phyloP scores from a whole-genome alignment of 2,888 invertebrate genomes.

The Catocala sponsa region DNA sequence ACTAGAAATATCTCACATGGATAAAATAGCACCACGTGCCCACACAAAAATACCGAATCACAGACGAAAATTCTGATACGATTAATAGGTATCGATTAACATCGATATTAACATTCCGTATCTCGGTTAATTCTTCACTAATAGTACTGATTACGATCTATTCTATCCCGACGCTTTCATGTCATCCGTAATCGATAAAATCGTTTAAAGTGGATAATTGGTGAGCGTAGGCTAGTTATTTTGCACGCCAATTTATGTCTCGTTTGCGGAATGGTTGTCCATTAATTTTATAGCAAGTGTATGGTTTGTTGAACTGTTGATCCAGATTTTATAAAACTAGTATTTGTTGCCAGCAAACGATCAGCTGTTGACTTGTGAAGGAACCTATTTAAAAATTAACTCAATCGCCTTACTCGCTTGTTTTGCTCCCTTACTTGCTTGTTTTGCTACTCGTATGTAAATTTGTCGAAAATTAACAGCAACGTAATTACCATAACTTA shows the following conservation, averaged over 20 bases:
- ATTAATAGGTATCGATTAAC: slow-evolving; percentile 42
- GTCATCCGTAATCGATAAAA: slow-evolving; percentile 45
- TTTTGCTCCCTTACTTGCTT: no score
- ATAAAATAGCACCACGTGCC: slow-evolving; percentile 25
- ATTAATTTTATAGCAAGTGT: slow-evolving; percentile 45
- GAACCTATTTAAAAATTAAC: no score
- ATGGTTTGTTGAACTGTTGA: slow-evolving; percentile 37
- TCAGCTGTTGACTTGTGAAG: no score
- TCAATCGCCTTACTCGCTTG: no score
- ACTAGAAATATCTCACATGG: no score
- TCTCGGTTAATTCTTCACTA: slow-evolving; percentile 40
- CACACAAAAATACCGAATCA: slow-evolving; percentile 22
- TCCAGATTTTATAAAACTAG: slow-evolving; percentile 35
- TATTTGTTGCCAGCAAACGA: background rate
- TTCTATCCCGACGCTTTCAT: slow-evolving; percentile 43
- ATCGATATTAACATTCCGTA: slow-evolving; percentile 48
- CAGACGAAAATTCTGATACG: slow-evolving; percentile 24
- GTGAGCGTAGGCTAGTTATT: slow-evolving; percentile 38
- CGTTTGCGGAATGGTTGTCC: slow-evolving; percentile 39
- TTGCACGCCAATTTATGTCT: slow-evolving; percentile 43
- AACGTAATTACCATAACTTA: no score
- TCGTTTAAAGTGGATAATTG: slow-evolving; percentile 44
- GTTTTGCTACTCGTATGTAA: no score
- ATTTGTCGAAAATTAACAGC: no score
- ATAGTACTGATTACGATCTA: slow-evolving; percentile 47